These are phyloP conservation scores for Hylaeus anthracinus DNA, from an alignment of 1,140 invertebrate species.

Conservation along the genomic window DNA sequence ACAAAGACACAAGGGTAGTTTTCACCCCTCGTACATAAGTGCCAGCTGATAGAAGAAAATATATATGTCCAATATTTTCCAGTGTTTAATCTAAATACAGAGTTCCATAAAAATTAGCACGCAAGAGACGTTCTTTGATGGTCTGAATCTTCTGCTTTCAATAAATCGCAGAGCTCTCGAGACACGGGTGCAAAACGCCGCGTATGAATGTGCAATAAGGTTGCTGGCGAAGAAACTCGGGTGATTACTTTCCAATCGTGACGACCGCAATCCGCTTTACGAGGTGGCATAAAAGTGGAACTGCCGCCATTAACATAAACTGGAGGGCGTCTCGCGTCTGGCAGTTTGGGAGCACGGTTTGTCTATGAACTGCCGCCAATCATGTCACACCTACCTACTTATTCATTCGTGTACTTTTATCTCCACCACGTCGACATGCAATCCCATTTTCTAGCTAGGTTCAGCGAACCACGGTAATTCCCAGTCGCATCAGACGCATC, in stretches of 20 bases:
- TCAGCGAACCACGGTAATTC: background rate
- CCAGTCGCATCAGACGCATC: too few relatives aligned
- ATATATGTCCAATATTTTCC: too few relatives aligned
- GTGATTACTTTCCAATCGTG: conserved; percentile 17
- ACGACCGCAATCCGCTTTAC: conserved; percentile 23
- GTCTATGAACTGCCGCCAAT: conserved; percentile 25
- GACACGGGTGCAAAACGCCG: background rate
- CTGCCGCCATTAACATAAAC: conserved; percentile 39
- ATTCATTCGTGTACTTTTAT: conserved; percentile 36
- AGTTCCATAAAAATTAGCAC: too few relatives aligned
- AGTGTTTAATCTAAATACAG: too few relatives aligned
- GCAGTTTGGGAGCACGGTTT: background rate
- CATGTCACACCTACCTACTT: conserved; percentile 36
- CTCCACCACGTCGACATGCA: background rate
- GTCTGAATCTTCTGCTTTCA: background rate
- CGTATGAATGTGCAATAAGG: background rate
- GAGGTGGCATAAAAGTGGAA: conserved; percentile 24
- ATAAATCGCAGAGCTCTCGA: background rate
- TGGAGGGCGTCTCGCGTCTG: conserved; percentile 31
- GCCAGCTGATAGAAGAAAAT: too few relatives aligned
- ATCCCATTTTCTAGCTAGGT: background rate
- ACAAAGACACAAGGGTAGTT: too few relatives aligned
- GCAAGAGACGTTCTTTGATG: too few relatives aligned
- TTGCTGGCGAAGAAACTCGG: conserved; percentile 9
- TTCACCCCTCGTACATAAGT: too few relatives aligned